Percentiles rank a stretch among this genome's conserved stretches.
Evolutionary conservation across 2,113 vertebrate genomes (phyloP).

Genomic region (Calidris pugnax): DNA sequence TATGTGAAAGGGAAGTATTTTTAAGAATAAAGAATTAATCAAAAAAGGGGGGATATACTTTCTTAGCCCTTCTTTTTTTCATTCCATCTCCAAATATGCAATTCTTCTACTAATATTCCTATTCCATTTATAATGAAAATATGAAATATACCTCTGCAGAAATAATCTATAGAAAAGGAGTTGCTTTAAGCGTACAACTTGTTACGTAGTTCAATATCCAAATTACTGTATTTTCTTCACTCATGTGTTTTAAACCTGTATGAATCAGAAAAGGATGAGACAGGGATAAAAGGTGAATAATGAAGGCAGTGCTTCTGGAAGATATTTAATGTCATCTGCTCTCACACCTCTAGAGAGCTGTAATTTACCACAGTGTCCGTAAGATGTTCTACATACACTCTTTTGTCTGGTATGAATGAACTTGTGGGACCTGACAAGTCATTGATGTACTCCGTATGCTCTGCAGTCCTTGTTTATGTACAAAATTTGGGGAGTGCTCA

Average conservation of each 20-base stretch:
- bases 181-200: background rate
- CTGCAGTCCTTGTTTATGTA: background rate
- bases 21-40: background rate
- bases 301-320: background rate
- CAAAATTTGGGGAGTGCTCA: background rate
- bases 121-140: background rate
- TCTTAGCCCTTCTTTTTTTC: background rate
- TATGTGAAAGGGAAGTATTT: background rate
- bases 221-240: background rate
- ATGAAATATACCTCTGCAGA: background rate
- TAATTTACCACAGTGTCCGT: background rate
- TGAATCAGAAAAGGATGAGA: background rate
- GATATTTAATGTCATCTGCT: background rate
- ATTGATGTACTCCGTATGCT: accelerated
- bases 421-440: background rate
- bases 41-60: background rate
- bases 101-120: background rate
- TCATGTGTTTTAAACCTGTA: background rate
- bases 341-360: background rate
- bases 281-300: background rate
- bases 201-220: background rate
- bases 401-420: background rate
- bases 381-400: background rate
- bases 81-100: background rate
- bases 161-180: background rate